Evolutionary conservation across 2,888 invertebrate genomes (phyloP).

Genomic region (Unio pictorum): DNA sequence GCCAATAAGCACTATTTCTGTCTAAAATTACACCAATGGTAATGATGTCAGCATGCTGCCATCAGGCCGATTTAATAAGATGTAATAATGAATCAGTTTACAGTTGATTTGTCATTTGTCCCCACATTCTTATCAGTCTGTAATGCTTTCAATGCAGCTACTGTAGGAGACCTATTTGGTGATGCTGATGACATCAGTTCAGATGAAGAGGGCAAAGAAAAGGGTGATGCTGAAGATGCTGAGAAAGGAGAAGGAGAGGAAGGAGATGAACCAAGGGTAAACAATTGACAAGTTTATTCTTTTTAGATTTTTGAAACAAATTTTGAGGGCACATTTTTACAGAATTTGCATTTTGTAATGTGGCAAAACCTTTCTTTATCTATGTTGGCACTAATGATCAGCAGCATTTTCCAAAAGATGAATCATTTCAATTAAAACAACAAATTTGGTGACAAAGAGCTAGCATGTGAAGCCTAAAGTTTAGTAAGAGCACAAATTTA

Average conservation of each 20-base stretch:
- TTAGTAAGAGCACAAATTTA: too few relatives aligned
- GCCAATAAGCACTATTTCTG: too few relatives aligned
- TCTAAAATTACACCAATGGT: background rate
- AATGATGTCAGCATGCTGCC: slow-evolving; percentile 2
- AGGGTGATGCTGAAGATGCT: slow-evolving; percentile 58
- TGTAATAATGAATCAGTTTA: too few relatives aligned
- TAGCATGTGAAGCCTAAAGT: too few relatives aligned
- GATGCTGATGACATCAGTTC: slow-evolving; percentile 94
- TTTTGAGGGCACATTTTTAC: background rate
- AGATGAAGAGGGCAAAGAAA: slow-evolving; percentile 80
- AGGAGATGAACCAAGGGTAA: slow-evolving; percentile 79
- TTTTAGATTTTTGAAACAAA: background rate
- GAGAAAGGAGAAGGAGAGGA: slow-evolving; percentile 80
- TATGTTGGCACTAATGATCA: too few relatives aligned
- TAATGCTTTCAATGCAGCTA: slow-evolving; percentile 72
- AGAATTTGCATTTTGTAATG: too few relatives aligned
- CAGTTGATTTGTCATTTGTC: too few relatives aligned
- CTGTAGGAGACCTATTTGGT: slow-evolving; percentile 90
- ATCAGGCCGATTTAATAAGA: too few relatives aligned
- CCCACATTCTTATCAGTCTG: background rate
- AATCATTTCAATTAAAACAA: too few relatives aligned
- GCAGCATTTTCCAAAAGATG: too few relatives aligned
- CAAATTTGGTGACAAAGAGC: too few relatives aligned
- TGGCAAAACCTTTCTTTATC: too few relatives aligned
- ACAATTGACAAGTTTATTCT: background rate